Conservation (phyloP, 2,113 vertebrate species). For the Vanacampus margaritifer region DNA sequence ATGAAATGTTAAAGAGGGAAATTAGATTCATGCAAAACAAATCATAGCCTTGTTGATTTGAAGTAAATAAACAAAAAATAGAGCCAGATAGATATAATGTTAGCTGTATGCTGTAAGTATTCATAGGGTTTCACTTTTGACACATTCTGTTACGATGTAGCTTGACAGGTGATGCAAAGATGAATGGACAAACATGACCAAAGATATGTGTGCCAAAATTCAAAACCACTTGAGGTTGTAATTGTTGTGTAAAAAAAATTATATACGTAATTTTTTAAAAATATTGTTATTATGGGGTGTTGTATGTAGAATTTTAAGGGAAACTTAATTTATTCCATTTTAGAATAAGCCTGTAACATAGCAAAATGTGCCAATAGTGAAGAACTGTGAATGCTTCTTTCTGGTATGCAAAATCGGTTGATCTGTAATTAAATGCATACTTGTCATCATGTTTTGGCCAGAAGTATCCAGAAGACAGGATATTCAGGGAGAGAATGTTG, state of each 20-base stretch:
- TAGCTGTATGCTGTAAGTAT: too few relatives aligned
- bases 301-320: too few relatives aligned
- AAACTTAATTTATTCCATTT: too few relatives aligned
- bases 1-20: conserved; percentile 40
- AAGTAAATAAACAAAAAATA: neutral
- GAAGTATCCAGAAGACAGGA: conserved; percentile 86
- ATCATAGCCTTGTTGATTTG: neutral
- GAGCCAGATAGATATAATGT: neutral
- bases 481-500: conserved; percentile 97
- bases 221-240: neutral
- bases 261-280: too few relatives aligned
- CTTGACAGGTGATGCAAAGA: too few relatives aligned
- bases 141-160: too few relatives aligned
- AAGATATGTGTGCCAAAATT: neutral
- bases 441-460: conserved; percentile 91
- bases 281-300: too few relatives aligned
- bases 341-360: neutral
- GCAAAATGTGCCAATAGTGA: neutral
- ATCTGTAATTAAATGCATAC: conserved; percentile 60
- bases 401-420: neutral
- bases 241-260: neutral
- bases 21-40: conserved; percentile 22
- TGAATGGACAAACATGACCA: too few relatives aligned
- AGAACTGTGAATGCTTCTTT: neutral
- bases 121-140: too few relatives aligned